Percentiles rank a stretch among this genome's conserved stretches.
Conservation (phyloP, 2,113 vertebrate genomes). For the Eupsittula cactorum region DNA sequence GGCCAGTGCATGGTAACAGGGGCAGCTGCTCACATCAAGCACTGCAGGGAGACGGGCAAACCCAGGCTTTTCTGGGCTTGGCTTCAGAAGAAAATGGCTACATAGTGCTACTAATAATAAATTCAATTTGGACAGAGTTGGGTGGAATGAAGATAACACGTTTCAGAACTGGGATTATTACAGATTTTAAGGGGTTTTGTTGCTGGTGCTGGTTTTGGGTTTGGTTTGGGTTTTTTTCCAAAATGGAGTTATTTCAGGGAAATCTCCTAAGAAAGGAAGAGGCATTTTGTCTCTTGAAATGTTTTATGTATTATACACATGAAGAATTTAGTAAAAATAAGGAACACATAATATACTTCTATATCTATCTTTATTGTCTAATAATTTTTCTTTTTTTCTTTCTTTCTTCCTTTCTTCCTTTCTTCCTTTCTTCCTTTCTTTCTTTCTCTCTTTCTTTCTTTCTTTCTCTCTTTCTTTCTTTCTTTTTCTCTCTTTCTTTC, state of each 20-base stretch:
- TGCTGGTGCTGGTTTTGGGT: background rate
- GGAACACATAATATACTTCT: background rate
- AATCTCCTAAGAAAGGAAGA: background rate
- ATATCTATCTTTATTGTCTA: background rate
- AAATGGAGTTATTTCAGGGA: background rate
- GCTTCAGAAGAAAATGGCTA: background rate
- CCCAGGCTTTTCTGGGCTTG: background rate
- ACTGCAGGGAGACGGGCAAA: background rate
- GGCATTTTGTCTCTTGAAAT: background rate
- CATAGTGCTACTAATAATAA: background rate
- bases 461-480: rapidly evolving
- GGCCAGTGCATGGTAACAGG: rapidly evolving
- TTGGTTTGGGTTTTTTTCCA: rapidly evolving
- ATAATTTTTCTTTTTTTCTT: rapidly evolving
- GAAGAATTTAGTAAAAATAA: background rate
- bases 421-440: rapidly evolving
- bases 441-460: background rate
- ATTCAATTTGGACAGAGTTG: background rate
- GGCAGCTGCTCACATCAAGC: rapidly evolving
- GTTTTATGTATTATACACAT: background rate
- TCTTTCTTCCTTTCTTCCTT: background rate
- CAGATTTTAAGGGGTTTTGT: background rate
- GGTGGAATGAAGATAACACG: background rate
- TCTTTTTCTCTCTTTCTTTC: background rate
- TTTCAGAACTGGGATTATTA: background rate